Evolutionary conservation across 2,113 vertebrate genomes (phyloP).

Genomic region (Hemicordylus capensis): DNA sequence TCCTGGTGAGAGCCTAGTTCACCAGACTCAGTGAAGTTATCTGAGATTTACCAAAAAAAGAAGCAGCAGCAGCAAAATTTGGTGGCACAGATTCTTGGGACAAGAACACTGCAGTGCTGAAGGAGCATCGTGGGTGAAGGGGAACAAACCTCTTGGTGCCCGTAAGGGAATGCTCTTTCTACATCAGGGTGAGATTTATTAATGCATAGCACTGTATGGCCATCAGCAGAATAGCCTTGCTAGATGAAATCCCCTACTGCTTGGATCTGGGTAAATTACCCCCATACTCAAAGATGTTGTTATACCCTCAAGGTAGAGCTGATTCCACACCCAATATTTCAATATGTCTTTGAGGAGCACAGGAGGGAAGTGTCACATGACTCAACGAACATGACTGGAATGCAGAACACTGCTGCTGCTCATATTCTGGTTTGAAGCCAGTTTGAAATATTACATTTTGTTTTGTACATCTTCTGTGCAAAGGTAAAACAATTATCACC

Average conservation of each 20-base stretch:
- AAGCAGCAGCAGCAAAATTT: fast-evolving
- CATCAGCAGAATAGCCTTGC: fast-evolving
- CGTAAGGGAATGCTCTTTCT: not conserved
- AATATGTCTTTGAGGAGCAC: not conserved
- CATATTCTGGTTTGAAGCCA: not conserved
- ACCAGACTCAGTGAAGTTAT: conserved; percentile 13
- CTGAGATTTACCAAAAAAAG: fast-evolving
- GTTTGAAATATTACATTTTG: not conserved
- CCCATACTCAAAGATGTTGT: not conserved
- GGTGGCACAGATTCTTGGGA: not conserved
- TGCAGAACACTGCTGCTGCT: not conserved
- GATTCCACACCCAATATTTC: not conserved
- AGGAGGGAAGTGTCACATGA: not conserved
- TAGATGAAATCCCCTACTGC: not conserved
- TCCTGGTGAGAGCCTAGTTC: not conserved
- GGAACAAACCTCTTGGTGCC: not conserved
- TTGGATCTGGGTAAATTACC: not conserved
- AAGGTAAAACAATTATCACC: fast-evolving
- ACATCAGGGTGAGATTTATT: not conserved
- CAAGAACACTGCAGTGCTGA: not conserved
- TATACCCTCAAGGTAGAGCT: not conserved
- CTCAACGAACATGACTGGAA: not conserved
- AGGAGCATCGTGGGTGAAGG: not conserved
- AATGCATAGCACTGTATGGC: not conserved
- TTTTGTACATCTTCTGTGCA: not conserved